Evolutionary conservation across 1,140 invertebrate genomes (phyloP).

Genomic region (Papilio polytes): DNA sequence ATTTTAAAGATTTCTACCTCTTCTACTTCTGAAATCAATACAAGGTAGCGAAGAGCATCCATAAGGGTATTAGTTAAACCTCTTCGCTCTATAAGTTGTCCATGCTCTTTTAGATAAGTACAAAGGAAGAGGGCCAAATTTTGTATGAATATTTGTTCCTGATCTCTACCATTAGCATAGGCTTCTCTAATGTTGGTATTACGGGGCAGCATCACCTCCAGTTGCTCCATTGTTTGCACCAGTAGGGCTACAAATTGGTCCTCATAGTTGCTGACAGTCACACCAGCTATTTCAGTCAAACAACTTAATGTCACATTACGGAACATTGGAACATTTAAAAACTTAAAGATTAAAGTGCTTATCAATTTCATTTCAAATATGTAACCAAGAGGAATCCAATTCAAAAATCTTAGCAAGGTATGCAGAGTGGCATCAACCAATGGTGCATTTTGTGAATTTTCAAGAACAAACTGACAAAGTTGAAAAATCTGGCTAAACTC

Average conservation of each 20-base stretch:
- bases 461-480: slow-evolving; percentile 98
- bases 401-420: slow-evolving; percentile 98
- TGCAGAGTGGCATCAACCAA: slow-evolving; percentile 97
- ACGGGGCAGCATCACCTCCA: slow-evolving; percentile 95
- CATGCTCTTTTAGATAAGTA: slow-evolving; percentile 98
- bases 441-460: slow-evolving; percentile 98
- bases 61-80: slow-evolving; percentile 88
- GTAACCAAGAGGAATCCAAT: slow-evolving; percentile 99
- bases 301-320: slow-evolving; percentile 99
- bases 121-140: slow-evolving; percentile 99
- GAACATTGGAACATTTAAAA: slow-evolving; percentile 98
- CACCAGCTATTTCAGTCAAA: slow-evolving; percentile 98
- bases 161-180: slow-evolving; percentile 96
- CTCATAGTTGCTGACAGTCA: slow-evolving; percentile 95
- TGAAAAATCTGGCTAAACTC: slow-evolving; percentile 99
- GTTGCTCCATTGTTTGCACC: slow-evolving; percentile 94
- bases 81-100: slow-evolving; percentile 93
- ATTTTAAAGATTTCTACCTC: slow-evolving; percentile 99
- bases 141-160: slow-evolving; percentile 99
- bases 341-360: slow-evolving; percentile 97
- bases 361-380: slow-evolving; percentile 99
- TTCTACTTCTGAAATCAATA: slow-evolving; percentile 99
- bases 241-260: slow-evolving; percentile 96
- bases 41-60: slow-evolving; percentile 96
- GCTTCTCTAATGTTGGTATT: slow-evolving; percentile 97